These are phyloP conservation scores for Grus americana DNA, from an alignment of 2,113 vertebrate genomes.

Conservation along the genomic window DNA sequence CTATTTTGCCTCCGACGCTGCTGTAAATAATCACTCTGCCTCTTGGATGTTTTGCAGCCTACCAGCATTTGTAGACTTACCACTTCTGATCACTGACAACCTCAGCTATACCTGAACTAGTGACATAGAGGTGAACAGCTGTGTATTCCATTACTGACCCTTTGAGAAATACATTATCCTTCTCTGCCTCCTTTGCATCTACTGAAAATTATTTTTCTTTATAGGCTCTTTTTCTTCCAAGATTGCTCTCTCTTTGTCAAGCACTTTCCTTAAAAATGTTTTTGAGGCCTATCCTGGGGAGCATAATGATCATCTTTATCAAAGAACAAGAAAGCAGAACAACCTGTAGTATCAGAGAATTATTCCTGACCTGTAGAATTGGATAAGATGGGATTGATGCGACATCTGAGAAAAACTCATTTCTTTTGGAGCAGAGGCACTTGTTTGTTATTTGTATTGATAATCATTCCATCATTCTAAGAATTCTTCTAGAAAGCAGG, in stretches of 20 bases:
- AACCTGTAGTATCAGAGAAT: neutral
- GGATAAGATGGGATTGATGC: neutral
- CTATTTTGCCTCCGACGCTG: neutral
- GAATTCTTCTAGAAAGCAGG: neutral
- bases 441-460: neutral
- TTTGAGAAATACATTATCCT: neutral
- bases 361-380: neutral
- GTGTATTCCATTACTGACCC: neutral
- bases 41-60: neutral
- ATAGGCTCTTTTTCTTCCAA: neutral
- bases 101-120: neutral
- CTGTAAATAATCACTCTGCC: neutral
- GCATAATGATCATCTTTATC: neutral
- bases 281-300: neutral
- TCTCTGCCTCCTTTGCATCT: neutral
- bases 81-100: neutral
- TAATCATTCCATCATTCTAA: neutral
- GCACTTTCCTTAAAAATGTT: neutral
- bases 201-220: neutral
- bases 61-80: neutral
- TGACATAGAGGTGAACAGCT: neutral
- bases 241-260: neutral
- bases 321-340: neutral
- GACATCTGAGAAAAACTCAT: neutral
- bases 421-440: neutral